Percentiles rank a stretch among this genome's conserved stretches.
phyloP scores from a whole-genome alignment of 1,140 invertebrate species.

The Calephelis virginiensis region DNA sequence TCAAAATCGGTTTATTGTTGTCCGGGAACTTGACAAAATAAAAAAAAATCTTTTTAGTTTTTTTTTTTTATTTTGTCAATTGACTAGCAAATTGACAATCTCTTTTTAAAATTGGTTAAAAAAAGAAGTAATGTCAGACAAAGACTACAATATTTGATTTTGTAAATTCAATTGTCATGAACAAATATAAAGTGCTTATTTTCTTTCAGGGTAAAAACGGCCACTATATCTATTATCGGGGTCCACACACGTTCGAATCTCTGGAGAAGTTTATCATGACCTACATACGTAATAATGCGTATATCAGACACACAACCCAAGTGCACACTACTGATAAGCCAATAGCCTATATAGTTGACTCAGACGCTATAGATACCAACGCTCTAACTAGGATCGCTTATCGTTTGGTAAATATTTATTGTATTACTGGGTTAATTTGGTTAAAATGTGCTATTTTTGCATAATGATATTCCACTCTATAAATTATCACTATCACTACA shows the following conservation, averaged over 20 bases:
- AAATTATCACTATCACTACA: no score
- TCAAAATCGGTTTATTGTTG: no score
- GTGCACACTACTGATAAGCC: slow-evolving; percentile 41
- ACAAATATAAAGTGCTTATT: neutral
- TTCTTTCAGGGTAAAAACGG: slow-evolving; percentile 53
- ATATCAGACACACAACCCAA: slow-evolving; percentile 42
- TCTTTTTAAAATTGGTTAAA: no score
- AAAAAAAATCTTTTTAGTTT: no score
- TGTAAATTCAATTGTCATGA: no score
- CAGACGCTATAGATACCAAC: slow-evolving; percentile 43
- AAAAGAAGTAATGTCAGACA: no score
- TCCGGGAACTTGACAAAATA: no score
- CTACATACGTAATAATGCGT: slow-evolving; percentile 43
- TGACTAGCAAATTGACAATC: no score
- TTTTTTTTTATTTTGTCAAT: no score
- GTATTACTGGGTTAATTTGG: slow-evolving; percentile 9
- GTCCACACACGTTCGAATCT: slow-evolving; percentile 49
- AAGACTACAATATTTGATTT: no score
- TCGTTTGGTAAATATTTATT: slow-evolving; percentile 49
- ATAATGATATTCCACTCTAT: no score
- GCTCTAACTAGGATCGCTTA: slow-evolving; percentile 53
- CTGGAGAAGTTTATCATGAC: slow-evolving; percentile 54
- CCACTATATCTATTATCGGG: slow-evolving; percentile 49
- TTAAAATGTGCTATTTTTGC: neutral
- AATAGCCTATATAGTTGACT: slow-evolving; percentile 55